Evolutionary conservation across 2,113 vertebrate species (phyloP), one percentile per base, ranked within the genome.

Genomic region (Cyanocitta stelleri): DNA sequence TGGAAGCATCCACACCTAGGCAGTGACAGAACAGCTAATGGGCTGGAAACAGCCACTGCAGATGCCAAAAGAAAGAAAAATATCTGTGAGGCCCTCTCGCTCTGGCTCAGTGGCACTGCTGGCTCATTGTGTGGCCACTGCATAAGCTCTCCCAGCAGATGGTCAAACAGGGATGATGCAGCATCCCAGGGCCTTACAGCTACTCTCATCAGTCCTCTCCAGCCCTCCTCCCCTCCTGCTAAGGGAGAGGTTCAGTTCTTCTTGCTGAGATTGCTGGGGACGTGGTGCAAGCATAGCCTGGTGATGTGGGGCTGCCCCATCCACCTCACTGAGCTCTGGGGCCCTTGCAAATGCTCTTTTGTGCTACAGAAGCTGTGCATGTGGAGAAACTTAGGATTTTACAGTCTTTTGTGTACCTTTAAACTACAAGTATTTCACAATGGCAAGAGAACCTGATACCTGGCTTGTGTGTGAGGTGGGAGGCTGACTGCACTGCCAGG

Each of bases 1-100:
- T 86, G 39, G 82, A 95, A 86, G 82, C 64, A 82, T 81, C 67
- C 95, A 85, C 81, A 82, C 94, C 95, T 88, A 89, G 68, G 23
- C 51, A 73, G 16, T 12, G 24, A 55, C 4, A 3, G 81, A 93
- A 64, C 51, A 91, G 59, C 55, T 77, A 95, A 80, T 94, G 71
- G 32, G 30, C 59, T 96, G 92, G 83, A 97, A 97, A 94, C 32
- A 74, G 59, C 23, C 23, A 9, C 24, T 37, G 32, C 20, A 48
- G 39, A 29, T 84, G 69, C 80, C 88, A 94, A 90, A 88, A 59
- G 16, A 51, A 81, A 80, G 75, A 56, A 75, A 85, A 90, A 41
- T 29, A 69, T 5, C 64, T 58, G 6, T 35, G 20, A 20, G 41
- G 52, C 63, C 35, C 55, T 62, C 46, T 78, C 1, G 3, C 6